Percentiles rank a stretch among this genome's conserved stretches.
Conservation (phyloP, 2,797 vertebrate genomes). For the Myiothlypis coronata region DNA sequence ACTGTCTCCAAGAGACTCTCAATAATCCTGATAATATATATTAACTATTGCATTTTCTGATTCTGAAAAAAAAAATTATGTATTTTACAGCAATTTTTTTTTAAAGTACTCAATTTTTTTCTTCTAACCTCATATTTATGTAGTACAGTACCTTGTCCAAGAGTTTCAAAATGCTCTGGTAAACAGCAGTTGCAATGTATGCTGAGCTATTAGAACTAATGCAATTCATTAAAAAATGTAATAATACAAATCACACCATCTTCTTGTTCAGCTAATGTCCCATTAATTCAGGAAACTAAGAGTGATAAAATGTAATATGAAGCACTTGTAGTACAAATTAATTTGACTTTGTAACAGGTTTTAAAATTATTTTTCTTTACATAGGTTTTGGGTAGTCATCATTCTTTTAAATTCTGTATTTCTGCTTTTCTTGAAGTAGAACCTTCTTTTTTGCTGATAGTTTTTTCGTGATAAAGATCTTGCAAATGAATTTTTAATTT, state of each 20-base stretch:
- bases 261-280: background rate
- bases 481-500: background rate
- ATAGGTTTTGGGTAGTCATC: background rate
- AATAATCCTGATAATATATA: background rate
- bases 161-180: background rate
- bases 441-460: background rate
- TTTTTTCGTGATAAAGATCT: background rate
- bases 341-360: background rate
- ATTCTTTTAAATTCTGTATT: background rate
- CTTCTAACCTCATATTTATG: background rate
- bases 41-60: background rate
- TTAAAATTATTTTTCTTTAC: background rate
- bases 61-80: background rate
- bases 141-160: background rate
- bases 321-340: background rate
- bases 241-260: rapidly evolving
- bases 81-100: background rate
- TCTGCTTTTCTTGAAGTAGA: background rate
- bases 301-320: background rate
- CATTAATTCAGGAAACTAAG: background rate
- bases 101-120: rapidly evolving
- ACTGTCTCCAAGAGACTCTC: background rate
- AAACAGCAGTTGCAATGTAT: background rate
- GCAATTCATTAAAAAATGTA: background rate
- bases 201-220: background rate